Base-by-base conservation (phyloP, 2,888 invertebrate genomes). In the Limnephilus auricula region DNA sequence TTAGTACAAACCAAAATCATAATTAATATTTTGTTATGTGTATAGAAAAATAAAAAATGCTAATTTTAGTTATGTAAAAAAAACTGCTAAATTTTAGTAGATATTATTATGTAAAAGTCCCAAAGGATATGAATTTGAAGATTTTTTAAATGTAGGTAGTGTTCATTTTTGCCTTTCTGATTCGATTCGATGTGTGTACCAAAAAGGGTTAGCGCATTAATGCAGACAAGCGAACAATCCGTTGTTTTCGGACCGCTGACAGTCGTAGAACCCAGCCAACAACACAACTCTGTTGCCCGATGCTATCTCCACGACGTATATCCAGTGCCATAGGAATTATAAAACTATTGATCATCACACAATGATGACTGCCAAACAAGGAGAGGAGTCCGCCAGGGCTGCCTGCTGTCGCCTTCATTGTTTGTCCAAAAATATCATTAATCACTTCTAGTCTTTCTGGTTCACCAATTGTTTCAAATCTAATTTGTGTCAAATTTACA, bases 261-360 rank as follows among this genome's bases (percentile, higher is more conserved):
- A 82, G 50, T 37, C 37, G 82, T 15, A n/a, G n/a, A 79, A 31
- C 82, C 50, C 31, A 31, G 31, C 50, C 89, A 79, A 45, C 45
- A 89, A 50, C 82, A 89, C 13, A 89, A 89, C 45, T 65, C 65
- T 65, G 65, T 9, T 65, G 85, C 30, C 86, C 86, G 90, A 90
- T 90, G 90, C 82, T 90, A 90, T 90, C 90, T 50, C 12, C 13
- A 90, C 85, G 90, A 85, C 79, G 86, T 79, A 37, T 86, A 90
- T 89, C 50, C 90, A n/a, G 32, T 50, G 82, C 83, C 50, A 89
- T 89, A 50, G 50, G 65, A 50, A 50, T 45, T 65, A 65, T 86
- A 90, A 90, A 90, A 86, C 85, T 90, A 90, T 90, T 90, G 90
- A 85, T 90, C 90, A 90, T 85, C 90, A 85, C 79, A 90, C 90